Conservation (phyloP, 2,888 invertebrate species). For the Lochmaea crataegi region DNA sequence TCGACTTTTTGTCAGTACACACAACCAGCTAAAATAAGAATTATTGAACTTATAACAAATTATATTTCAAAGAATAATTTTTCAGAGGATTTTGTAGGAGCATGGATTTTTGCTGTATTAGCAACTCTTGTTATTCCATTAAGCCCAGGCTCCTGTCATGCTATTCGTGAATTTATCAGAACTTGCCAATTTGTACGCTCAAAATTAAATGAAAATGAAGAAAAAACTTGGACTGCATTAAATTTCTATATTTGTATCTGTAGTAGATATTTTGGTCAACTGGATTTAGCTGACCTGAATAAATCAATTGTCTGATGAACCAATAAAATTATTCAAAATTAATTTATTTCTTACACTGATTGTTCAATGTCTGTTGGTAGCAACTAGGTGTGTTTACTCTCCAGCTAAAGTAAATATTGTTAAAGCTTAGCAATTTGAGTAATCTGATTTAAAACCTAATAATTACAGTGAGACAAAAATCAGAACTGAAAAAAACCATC, state of each 20-base stretch:
- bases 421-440: too few relatives aligned
- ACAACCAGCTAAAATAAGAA: constrained; percentile 53
- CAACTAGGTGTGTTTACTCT: too few relatives aligned
- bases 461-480: too few relatives aligned
- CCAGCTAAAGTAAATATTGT: too few relatives aligned
- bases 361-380: too few relatives aligned
- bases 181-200: constrained; percentile 64
- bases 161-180: constrained; percentile 70
- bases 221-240: constrained; percentile 67
- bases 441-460: too few relatives aligned
- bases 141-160: constrained; percentile 71
- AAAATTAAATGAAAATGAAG: constrained; percentile 58
- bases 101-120: constrained; percentile 74
- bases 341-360: too few relatives aligned
- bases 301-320: not conserved
- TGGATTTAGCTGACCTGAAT: constrained; percentile 75
- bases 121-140: constrained; percentile 72
- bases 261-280: constrained; percentile 79
- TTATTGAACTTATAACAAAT: constrained; percentile 54
- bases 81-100: constrained; percentile 65
- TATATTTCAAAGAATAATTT: constrained; percentile 43
- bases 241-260: constrained; percentile 83
- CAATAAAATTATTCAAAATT: too few relatives aligned
- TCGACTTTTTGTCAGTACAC: constrained; percentile 51
- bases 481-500: too few relatives aligned